phyloP scores from a whole-genome alignment of 2,797 vertebrate species.

The Vultur gryphus region DNA sequence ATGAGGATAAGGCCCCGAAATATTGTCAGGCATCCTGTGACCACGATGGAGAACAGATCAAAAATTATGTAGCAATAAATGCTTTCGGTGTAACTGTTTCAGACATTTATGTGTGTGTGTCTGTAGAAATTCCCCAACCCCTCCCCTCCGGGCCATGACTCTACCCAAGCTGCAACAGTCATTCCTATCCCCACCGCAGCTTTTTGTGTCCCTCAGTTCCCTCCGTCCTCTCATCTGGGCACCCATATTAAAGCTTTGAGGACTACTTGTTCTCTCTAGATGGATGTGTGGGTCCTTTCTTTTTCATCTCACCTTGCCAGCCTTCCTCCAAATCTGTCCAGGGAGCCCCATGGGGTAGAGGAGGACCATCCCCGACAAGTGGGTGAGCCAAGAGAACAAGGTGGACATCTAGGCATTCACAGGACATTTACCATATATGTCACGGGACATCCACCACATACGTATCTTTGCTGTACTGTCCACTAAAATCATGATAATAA shows the following conservation, averaged over 20 bases:
- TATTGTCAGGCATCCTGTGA: background rate
- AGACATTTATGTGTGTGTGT: background rate
- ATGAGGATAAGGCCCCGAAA: background rate
- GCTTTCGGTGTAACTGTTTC: background rate
- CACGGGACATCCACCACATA: background rate
- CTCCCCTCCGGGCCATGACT: background rate
- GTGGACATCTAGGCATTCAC: background rate
- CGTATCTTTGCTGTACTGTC: background rate
- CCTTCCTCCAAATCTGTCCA: background rate
- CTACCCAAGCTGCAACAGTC: background rate
- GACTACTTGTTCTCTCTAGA: background rate
- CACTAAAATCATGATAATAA: background rate
- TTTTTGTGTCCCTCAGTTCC: background rate
- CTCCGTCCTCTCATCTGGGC: background rate
- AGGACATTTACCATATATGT: background rate
- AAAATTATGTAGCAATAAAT: background rate
- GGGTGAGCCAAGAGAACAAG: background rate
- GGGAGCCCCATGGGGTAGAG: fast-evolving
- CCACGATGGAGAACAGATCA: background rate
- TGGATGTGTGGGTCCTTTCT: background rate
- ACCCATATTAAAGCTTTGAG: background rate
- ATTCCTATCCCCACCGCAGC: background rate
- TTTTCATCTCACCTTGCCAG: background rate
- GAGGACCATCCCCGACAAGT: background rate
- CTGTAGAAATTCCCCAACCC: background rate